Evolutionary conservation across 1,140 invertebrate species (phyloP), one percentile per base, ranked within the genome.

Genomic region (Hylyphantes graminicola): DNA sequence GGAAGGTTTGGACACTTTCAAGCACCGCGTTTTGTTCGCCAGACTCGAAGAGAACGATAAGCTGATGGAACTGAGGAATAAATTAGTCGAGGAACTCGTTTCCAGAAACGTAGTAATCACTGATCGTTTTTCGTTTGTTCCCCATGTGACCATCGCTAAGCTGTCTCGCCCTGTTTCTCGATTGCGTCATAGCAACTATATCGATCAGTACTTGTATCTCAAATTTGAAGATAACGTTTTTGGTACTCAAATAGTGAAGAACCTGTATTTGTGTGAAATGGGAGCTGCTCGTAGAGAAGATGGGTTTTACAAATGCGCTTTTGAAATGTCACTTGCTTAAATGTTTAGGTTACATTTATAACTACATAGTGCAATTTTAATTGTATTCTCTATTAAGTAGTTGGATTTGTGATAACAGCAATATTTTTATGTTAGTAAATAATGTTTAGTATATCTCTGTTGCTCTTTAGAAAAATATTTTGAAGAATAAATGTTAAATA

Each of bases 71-170:
- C 13, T 91, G 7, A 88, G 88, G 86, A 76, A 87, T 9, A 85
- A 86, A 86, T 76, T 91, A 17, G 78, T 86, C 15, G 85, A 89
- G 21, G 87, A 86, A 19, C 89, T 89, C 11, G 75, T 90, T 11
- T 59, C 63, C 15, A 76, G 57, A 10, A 76, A 76, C 8, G 13
- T 54, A n/a, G 87, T 89, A 12, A 88, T 89, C 8, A 75, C 88
- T 21, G 89, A 90, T 78, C 87, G 85, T 51, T 88, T 87, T 86
- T 87, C 88, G 15, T 91, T 90, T 88, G 88, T 90, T 53, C 90
- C 90, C 9, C 90, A 91, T 85, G 88, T 91, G 87, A 90, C 90
- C 10, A 81, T 91, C 35, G 88, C 90, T 86, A 91, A 91, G 82
- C 85, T 90, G 0, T 88, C 87, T 13, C 87, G 89, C 9, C 87